Evolutionary conservation across 1,140 invertebrate species (phyloP).

Genomic region (Pemphigus obesinymphae): DNA sequence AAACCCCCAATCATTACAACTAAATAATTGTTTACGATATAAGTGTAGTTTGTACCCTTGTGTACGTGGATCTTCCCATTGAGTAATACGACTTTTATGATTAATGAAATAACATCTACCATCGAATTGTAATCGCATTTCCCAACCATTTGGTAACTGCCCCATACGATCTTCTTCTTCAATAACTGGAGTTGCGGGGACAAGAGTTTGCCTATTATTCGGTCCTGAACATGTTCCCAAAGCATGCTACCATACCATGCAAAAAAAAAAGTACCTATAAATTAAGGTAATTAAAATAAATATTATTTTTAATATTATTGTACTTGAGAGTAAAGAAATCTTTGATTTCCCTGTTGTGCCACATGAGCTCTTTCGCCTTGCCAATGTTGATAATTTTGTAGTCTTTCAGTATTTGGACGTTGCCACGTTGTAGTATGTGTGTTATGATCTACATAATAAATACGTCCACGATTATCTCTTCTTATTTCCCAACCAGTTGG

Average conservation of each 20-base stretch:
- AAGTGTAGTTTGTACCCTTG: constrained; percentile 63
- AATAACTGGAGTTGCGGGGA: constrained; percentile 53
- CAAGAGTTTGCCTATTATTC: constrained; percentile 44
- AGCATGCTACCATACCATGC: constrained; percentile 33
- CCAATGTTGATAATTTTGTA: constrained; percentile 81
- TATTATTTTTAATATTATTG: constrained; percentile 6
- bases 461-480: constrained; percentile 83
- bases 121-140: constrained; percentile 89
- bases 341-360: constrained; percentile 90
- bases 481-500: constrained; percentile 94
- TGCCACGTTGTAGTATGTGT: constrained; percentile 98
- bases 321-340: constrained; percentile 81
- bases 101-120: constrained; percentile 96
- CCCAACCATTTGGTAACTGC: constrained; percentile 91
- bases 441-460: constrained; percentile 99
- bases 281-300: background rate
- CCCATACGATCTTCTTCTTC: constrained; percentile 72
- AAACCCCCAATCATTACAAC: no score
- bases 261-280: background rate
- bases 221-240: constrained; percentile 29
- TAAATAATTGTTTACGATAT: background rate
- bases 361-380: constrained; percentile 87
- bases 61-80: constrained; percentile 98
- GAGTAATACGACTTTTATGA: constrained; percentile 97
- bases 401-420: constrained; percentile 86